Evolutionary conservation across 2,797 vertebrate species (phyloP), one percentile per base, ranked within the genome.

Genomic region (Cheirogaleus major): DNA sequence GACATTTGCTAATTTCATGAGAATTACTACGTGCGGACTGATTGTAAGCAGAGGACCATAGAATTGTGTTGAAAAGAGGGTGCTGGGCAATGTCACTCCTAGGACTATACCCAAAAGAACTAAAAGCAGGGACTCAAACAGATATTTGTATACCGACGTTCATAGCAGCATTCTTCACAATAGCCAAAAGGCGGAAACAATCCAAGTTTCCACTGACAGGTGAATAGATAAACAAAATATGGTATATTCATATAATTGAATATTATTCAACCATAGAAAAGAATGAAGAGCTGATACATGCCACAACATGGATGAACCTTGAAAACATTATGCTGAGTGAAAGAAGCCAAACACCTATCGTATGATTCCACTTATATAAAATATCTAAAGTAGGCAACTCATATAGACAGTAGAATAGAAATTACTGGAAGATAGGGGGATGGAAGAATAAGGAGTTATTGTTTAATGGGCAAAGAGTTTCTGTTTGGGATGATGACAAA

Each of bases 401-500:
- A 61, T 50, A 89, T 23, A 86, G 43, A 67, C 9, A 75, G 30
- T 83, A 82, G 63, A 61, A 57, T 9, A 73, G n/a, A 93, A 30
- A 38, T 91, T 88, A 72, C 67, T 30, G 59, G 38, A 22, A 9
- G 41, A 41, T 50, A 12, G 11, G 4, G 48, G 41, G 17, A 48
- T 4, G 7, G 45, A 11, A 50, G 50, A 95, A 59, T 25, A 35
- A 43, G 18, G 43, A 78, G 30, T 89, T 89, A 76, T 11, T 78
- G 20, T 96, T 94, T 76, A 87, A 86, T 57, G 76, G 73, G 25
- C 67, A 84, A 50, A 83, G 27, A 89, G n/a, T 80, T 95, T 95
- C 81, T 92, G n/a, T 93, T 38, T 75, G 65, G n/a, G 57, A 72
- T 45, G 13, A 69, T 90, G 50, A 92, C 32, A 79, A 79, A 75